Conservation (phyloP, 2,888 invertebrate species). For the Cancer borealis region DNA sequence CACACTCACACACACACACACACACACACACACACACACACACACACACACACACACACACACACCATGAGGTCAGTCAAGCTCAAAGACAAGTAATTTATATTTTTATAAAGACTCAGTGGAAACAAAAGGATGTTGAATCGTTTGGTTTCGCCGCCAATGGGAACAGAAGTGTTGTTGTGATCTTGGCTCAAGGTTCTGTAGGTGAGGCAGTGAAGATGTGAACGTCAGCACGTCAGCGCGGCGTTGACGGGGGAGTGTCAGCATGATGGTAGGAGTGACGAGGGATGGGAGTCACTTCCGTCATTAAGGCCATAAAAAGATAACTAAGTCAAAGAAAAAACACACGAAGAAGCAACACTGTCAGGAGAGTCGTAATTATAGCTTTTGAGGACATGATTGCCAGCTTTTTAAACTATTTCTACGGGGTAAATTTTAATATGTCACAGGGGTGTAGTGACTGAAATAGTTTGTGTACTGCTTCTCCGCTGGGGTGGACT, state of each 20-base stretch:
- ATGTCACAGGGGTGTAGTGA: background rate
- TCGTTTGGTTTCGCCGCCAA: background rate
- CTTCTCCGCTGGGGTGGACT: background rate
- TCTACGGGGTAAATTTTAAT: background rate
- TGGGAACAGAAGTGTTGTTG: background rate
- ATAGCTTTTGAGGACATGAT: background rate
- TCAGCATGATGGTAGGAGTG: background rate
- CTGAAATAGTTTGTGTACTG: background rate
- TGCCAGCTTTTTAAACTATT: background rate
- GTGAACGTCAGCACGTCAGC: background rate
- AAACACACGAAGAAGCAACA: background rate
- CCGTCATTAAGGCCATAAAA: background rate
- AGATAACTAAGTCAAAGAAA: background rate
- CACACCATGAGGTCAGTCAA: background rate
- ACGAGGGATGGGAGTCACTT: background rate
- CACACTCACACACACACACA: conserved; percentile 31
- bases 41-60: conserved; percentile 22
- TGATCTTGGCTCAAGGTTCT: background rate
- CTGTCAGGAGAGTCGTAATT: background rate
- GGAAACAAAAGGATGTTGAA: background rate
- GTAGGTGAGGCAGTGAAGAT: background rate
- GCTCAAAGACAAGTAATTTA: background rate
- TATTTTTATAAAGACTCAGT: background rate
- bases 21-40: conserved; percentile 32
- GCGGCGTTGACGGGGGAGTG: too few species aligned